These are phyloP conservation scores for Pardosa pseudoannulata DNA, from an alignment of 2,888 invertebrate genomes.

Conservation along the genomic window DNA sequence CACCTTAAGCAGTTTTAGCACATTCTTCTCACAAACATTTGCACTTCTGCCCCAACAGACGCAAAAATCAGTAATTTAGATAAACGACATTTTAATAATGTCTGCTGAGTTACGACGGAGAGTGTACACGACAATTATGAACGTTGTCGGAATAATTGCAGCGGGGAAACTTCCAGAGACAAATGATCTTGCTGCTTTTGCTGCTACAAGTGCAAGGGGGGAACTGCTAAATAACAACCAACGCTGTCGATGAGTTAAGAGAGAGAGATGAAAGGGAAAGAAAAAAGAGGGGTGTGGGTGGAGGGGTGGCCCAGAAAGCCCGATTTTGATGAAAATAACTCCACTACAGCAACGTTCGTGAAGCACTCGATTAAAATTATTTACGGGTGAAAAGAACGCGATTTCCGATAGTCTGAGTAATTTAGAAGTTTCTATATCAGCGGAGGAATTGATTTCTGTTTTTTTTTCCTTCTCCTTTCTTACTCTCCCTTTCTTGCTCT, in stretches of 20 bases:
- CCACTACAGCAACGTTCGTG: neutral
- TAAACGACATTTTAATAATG: slow-evolving; percentile 70
- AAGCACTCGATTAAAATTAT: slow-evolving; percentile 62
- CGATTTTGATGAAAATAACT: neutral
- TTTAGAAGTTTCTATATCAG: slow-evolving; percentile 20
- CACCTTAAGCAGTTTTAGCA: neutral
- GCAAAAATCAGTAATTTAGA: slow-evolving; percentile 68
- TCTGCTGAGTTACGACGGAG: slow-evolving; percentile 18
- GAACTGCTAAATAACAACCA: slow-evolving; percentile 14
- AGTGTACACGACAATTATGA: slow-evolving; percentile 53
- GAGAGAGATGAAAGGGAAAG: too few species aligned
- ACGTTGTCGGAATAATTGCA: slow-evolving; percentile 56
- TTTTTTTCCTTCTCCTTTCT: neutral
- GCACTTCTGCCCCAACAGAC: slow-evolving; percentile 52
- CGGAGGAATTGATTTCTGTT: slow-evolving; percentile 36
- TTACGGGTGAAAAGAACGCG: slow-evolving; percentile 38
- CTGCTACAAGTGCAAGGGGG: slow-evolving; percentile 27
- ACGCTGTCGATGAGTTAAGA: neutral
- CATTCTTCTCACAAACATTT: slow-evolving; percentile 52
- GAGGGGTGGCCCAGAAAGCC: neutral
- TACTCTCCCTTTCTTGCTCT: neutral
- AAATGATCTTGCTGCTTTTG: slow-evolving; percentile 48
- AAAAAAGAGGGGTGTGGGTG: neutral
- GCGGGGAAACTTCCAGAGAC: slow-evolving; percentile 27
- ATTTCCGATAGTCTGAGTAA: slow-evolving; percentile 48